Base-by-base conservation (phyloP, 2,888 invertebrate genomes). In the Lagria hirta region DNA sequence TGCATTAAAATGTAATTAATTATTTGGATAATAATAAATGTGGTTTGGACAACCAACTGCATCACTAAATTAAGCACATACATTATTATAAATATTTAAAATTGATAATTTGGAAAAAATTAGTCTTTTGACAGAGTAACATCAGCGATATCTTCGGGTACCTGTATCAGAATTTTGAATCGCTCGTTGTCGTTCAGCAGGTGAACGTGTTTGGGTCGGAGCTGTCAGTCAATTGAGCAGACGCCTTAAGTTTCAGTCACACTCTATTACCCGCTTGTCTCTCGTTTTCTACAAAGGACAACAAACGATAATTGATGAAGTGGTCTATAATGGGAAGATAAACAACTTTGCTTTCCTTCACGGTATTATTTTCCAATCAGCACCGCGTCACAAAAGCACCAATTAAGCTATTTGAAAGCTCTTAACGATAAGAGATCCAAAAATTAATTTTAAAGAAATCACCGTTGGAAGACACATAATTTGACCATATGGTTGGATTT, bases 341-440 rank as follows among this genome's bases (percentile, higher is more conserved):
- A 50, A 50, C 48, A 49, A 48, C 43, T 42, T 40, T 30, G 36
- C 26, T 44, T 52, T 42, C 42, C 43, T 43, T 34, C 24, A 37
- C 36, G 34, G 45, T 52, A 52, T 48, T 50, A 52, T 50, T 52
- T 52, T 48, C 46, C 50, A 52, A 52, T 50, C 48, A 50, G 38
- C 33, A 40, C 35, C 30, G 38, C 34, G 42, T 35, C 47, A 32
- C 33, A 20, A 11, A 37, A 49, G 33, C 29, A 38, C 38, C 48
- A 43, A 48, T 48, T 48, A 48, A 43, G 30, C 23, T 48, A 38
- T 30, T 29, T 35, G 35, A 26, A 22, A 12, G 35, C 24, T 37
- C 21, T 21, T 27, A 37, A 37, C 17, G 35, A 35, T 35, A 35
- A 26, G 26, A n/a, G 26, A 29, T 29, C 29, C 26, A 36, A 14